Percentiles rank a stretch among this genome's conserved stretches.
Conservation (phyloP, 2,888 invertebrate species). For the Mycogona germanica region DNA sequence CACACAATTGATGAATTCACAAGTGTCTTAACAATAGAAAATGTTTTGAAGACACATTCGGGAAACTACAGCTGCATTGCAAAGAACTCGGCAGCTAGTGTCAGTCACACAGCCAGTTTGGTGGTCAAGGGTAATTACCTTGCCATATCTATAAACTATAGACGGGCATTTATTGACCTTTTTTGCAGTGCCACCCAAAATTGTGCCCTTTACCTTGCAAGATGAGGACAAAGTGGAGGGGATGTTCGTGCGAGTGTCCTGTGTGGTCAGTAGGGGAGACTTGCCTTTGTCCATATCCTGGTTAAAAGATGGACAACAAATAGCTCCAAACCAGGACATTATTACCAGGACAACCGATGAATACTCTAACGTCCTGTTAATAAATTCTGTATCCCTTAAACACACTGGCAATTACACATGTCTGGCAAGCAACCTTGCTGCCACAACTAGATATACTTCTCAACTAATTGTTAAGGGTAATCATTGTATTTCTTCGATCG, state of each 20-base stretch:
- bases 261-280: slow-evolving; percentile 28
- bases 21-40: slow-evolving; percentile 8
- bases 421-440: slow-evolving; percentile 20
- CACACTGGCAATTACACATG: slow-evolving; percentile 33
- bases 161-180: not conserved
- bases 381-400: slow-evolving; percentile 26
- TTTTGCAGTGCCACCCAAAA: slow-evolving; percentile 20
- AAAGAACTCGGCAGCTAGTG: slow-evolving; percentile 8
- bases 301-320: slow-evolving; percentile 48
- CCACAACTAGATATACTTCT: not conserved
- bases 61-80: slow-evolving; percentile 14
- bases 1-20: slow-evolving; percentile 6
- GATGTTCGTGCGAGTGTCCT: slow-evolving; percentile 21
- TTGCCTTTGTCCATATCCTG: slow-evolving; percentile 46
- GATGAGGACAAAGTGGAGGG: slow-evolving; percentile 20
- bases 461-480: slow-evolving; percentile 10
- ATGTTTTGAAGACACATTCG: slow-evolving; percentile 1
- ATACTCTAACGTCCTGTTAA: slow-evolving; percentile 43
- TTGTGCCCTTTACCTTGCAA: slow-evolving; percentile 22
- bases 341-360: slow-evolving; percentile 5
- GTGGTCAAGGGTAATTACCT: slow-evolving; percentile 9
- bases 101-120: not conserved
- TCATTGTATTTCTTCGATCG: not conserved
- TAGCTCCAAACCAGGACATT: slow-evolving; percentile 29
- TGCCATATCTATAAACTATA: slow-evolving; percentile 2